These are phyloP conservation scores for Tragopan temminckii DNA, from an alignment of 2,797 vertebrate genomes.

Conservation along the genomic window DNA sequence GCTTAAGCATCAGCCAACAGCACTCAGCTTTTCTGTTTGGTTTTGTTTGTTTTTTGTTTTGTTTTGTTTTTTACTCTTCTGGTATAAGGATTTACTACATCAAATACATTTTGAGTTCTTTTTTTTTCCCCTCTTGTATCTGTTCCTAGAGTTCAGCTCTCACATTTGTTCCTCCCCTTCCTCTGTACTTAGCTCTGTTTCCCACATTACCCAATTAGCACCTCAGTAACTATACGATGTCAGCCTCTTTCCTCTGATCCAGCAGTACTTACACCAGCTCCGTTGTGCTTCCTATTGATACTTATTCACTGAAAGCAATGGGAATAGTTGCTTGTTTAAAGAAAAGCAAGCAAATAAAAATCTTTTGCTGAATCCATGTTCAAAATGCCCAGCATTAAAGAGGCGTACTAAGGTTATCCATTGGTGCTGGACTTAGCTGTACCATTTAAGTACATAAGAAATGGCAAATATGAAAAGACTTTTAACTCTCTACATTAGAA, in stretches of 20 bases:
- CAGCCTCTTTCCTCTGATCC: constrained; percentile 8
- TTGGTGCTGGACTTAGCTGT: neutral
- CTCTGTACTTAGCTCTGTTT: constrained; percentile 34
- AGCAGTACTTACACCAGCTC: constrained; percentile 2
- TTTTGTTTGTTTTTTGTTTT: neutral
- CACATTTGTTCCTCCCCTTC: constrained; percentile 29
- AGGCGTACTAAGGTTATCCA: rapidly evolving
- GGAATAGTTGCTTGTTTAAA: neutral
- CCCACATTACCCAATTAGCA: constrained; percentile 55
- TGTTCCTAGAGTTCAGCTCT: constrained; percentile 13
- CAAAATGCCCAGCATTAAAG: neutral
- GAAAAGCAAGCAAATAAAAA: neutral
- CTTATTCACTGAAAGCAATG: neutral
- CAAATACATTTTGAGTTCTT: constrained; percentile 4
- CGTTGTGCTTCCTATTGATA: neutral
- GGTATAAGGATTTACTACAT: constrained; percentile 39
- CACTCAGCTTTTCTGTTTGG: neutral
- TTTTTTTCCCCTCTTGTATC: neutral
- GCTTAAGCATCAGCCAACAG: neutral
- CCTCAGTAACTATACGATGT: neutral
- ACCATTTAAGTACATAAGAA: neutral
- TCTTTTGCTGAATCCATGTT: neutral
- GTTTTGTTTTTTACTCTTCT: neutral
- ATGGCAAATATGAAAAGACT: neutral
- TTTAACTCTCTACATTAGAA: neutral